phyloP scores from a whole-genome alignment of 2,113 vertebrate species.

The Sander lucioperca region DNA sequence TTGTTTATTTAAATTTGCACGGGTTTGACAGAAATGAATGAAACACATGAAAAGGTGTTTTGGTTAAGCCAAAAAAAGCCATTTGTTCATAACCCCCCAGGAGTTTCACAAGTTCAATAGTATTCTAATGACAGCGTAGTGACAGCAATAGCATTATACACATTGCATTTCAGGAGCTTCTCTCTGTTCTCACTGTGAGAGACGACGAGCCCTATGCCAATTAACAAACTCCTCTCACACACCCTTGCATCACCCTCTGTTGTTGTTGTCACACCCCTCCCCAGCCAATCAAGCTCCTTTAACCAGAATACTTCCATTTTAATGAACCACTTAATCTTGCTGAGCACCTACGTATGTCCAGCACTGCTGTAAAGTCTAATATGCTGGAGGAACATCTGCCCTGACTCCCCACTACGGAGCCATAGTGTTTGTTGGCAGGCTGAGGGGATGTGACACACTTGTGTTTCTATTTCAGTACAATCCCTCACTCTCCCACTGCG shows the following conservation, averaged over 20 bases:
- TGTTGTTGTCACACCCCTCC: no score
- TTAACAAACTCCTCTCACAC: no score
- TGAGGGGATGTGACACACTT: constrained; percentile 24
- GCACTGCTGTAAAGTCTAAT: neutral
- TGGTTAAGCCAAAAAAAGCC: neutral
- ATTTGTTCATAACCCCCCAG: no score
- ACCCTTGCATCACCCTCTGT: no score
- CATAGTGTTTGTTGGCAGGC: neutral
- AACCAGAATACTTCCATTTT: constrained; percentile 14
- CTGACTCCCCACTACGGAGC: neutral
- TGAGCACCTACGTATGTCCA: constrained; percentile 4
- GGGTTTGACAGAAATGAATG: neutral
- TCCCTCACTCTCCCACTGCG: constrained; percentile 34
- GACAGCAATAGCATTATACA: no score
- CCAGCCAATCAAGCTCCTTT: constrained; percentile 9
- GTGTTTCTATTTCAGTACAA: constrained; percentile 22
- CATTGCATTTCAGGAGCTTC: no score
- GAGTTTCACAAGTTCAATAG: no score
- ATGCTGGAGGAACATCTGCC: constrained; percentile 16
- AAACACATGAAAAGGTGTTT: neutral
- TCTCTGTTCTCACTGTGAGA: no score
- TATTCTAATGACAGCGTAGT: no score
- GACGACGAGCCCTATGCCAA: no score
- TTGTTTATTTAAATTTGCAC: neutral
- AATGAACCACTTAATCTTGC: constrained; percentile 47